phyloP scores from a whole-genome alignment of 2,113 vertebrate genomes.

The Prietella phreatophila region DNA sequence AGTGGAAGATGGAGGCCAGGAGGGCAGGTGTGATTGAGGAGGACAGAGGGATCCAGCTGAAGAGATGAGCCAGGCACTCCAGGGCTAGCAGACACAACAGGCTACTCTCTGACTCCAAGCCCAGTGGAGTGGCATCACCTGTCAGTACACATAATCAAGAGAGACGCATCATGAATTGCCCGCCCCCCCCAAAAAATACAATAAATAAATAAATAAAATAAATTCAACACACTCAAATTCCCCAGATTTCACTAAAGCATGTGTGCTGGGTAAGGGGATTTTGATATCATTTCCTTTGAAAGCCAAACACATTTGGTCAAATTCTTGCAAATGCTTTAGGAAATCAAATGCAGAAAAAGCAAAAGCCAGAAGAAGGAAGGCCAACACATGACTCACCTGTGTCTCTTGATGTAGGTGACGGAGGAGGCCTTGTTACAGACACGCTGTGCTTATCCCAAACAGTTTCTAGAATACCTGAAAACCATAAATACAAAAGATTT shows the following conservation, averaged over 20 bases:
- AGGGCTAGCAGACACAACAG: constrained; percentile 88
- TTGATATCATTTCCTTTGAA: neutral
- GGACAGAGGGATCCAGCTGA: constrained; percentile 98
- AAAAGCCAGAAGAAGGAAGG: neutral
- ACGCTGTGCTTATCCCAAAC: constrained; percentile 97
- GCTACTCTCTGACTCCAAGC: constrained; percentile 86
- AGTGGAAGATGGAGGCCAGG: constrained; percentile 96
- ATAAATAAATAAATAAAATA: neutral
- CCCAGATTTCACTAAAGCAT: neutral
- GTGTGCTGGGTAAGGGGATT: neutral
- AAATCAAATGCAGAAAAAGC: neutral
- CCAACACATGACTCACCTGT: constrained; percentile 74
- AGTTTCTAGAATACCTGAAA: constrained; percentile 89
- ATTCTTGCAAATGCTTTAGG: neutral
- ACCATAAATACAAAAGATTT: neutral
- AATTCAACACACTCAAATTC: neutral
- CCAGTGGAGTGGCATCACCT: constrained; percentile 63
- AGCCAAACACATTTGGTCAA: neutral
- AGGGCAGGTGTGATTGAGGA: constrained; percentile 94
- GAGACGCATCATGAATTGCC: neutral
- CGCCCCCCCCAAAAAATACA: neutral
- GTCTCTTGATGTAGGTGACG: constrained; percentile 93
- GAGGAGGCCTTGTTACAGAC: constrained; percentile 91
- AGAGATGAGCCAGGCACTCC: constrained; percentile 97
- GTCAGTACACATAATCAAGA: constrained; percentile 31